Evolutionary conservation across 1,140 invertebrate species (phyloP).

Genomic region (Zophobas atratus): DNA sequence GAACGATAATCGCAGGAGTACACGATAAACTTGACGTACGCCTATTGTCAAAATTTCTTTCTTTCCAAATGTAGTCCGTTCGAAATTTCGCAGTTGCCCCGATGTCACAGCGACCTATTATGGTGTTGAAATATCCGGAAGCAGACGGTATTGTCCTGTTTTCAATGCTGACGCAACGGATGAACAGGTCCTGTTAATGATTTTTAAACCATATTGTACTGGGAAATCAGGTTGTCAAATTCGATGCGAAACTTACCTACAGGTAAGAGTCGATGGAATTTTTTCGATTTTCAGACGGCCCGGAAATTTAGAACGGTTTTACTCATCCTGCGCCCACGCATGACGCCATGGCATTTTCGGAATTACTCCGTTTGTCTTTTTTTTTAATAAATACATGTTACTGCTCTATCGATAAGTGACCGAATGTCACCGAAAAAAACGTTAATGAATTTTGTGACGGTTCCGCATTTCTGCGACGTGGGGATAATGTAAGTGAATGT

Average conservation of each 20-base stretch:
- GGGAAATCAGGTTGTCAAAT: constrained; percentile 22
- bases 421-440: constrained; percentile 29
- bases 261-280: not conserved
- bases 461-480: not conserved
- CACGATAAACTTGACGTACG: not conserved
- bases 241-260: constrained; percentile 23
- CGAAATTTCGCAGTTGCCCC: constrained; percentile 15
- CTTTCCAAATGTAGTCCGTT: constrained; percentile 27
- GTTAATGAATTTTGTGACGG: constrained; percentile 44
- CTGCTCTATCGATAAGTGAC: constrained; percentile 1
- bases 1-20: not conserved
- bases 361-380: not conserved
- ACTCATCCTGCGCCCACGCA: not conserved
- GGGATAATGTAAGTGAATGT: not conserved
- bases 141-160: constrained; percentile 29
- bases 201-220: constrained; percentile 27
- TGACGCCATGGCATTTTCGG: constrained; percentile 3
- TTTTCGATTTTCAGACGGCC: too few species aligned
- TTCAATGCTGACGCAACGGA: constrained; percentile 35
- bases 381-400: not conserved
- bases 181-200: constrained; percentile 1
- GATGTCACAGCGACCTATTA: constrained; percentile 28
- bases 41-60: constrained; percentile 23
- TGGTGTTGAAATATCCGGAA: constrained; percentile 40
- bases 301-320: too few species aligned